Conservation (phyloP, 2,888 invertebrate genomes). For the Beris morrisii region DNA sequence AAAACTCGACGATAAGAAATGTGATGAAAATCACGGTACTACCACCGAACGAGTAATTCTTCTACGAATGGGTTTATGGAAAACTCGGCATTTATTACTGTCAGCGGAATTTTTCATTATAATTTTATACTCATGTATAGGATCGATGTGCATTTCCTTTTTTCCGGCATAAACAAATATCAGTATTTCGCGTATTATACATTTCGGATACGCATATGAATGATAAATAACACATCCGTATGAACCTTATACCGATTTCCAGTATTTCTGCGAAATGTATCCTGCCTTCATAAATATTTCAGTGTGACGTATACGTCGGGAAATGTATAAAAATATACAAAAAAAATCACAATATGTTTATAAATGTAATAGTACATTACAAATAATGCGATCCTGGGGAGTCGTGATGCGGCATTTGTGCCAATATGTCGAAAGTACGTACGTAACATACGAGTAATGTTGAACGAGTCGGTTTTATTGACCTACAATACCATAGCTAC, state of each 20-base stretch:
- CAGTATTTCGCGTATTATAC: background rate
- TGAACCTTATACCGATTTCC: slow-evolving; percentile 7
- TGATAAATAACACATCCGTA: slow-evolving; percentile 25
- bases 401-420: slow-evolving; percentile 6
- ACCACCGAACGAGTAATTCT: too few relatives aligned
- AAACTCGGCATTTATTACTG: slow-evolving; percentile 2
- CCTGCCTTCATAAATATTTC: slow-evolving; percentile 37
- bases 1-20: background rate
- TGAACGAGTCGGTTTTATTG: too few relatives aligned
- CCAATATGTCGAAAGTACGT: background rate
- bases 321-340: slow-evolving; percentile 32
- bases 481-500: too few relatives aligned
- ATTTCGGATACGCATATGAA: background rate
- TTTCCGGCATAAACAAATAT: background rate
- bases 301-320: slow-evolving; percentile 32
- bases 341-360: background rate
- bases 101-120: slow-evolving; percentile 29
- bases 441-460: too few relatives aligned
- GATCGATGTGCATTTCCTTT: background rate
- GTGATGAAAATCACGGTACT: too few relatives aligned
- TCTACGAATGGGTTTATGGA: too few relatives aligned
- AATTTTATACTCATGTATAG: background rate
- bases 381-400: background rate
- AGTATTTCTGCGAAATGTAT: slow-evolving; percentile 30
- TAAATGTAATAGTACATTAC: background rate